Base-by-base conservation (phyloP, 2,888 invertebrate genomes). In the Graphium colonna region DNA sequence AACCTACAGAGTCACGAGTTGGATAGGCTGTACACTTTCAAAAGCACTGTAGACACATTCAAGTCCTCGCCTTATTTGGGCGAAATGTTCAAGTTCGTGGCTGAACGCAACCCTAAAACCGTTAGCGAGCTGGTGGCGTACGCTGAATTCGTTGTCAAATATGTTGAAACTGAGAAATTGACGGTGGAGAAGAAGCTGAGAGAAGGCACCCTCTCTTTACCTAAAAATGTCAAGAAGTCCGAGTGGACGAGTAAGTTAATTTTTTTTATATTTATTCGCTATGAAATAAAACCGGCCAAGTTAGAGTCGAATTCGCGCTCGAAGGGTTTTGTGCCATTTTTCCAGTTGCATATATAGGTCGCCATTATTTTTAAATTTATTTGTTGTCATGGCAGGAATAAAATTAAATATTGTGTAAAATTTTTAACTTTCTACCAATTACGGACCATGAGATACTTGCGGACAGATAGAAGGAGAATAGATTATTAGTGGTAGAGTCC, bases 1-100 rank as follows among this genome's bases (percentile, higher is more conserved):
- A 15, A 47, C 5, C 41, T 65, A 28, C 53, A 49, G 39, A 51
- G 56, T 17, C 52, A 56, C 44, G 65, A 63, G 51, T 53, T 51
- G 39, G 63, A 63, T 45, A 52, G 63, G 36, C 52, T 63, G 33
- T 62, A 59, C 33, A 63, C 61, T 5, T 65, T 62, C 50, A 57
- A 41, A 17, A 52, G 56, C 31, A 58, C 59, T 12, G 56, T 61
- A 1, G 52, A 50, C 9, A 47, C 55, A 10, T 57, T 53, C 16
- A 59, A 60, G 51, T 57, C 56, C 3, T 21, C 49, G 13, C 46
- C 52, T 5, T 64, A 65, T 39, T 59, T 61, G 51, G 31, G 38
- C 1, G 45, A 56, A 1, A 57, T 65, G 60, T 54, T 65, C 52
- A 40, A 33, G 4, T 63, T 60, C 43, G 60, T 60, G 1, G 21